phyloP scores from a whole-genome alignment of 2,113 vertebrate species.

The Peromyscus maniculatus region DNA sequence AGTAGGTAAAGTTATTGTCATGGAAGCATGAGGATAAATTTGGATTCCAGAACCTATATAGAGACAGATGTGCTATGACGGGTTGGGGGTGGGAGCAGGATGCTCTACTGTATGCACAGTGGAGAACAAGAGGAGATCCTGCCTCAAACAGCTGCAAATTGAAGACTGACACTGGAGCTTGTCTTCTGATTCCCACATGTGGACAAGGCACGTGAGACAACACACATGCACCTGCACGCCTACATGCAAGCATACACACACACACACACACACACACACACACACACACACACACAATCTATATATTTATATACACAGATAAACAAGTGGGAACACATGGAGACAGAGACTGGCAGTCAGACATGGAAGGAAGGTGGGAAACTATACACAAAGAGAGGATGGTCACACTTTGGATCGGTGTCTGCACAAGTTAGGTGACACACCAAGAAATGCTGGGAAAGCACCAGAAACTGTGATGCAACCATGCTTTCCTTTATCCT shows the following conservation, averaged over 20 bases:
- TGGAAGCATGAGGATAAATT: not conserved
- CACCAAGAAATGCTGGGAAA: not conserved
- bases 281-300: not conserved
- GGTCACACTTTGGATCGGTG: not conserved
- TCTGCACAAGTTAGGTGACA: no score
- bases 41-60: not conserved
- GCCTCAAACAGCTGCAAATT: not conserved
- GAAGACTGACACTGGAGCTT: not conserved
- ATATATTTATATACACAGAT: not conserved
- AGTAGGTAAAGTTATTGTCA: not conserved
- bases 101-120: no score
- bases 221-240: not conserved
- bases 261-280: not conserved
- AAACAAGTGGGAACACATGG: not conserved
- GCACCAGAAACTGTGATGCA: not conserved
- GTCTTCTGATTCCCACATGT: not conserved
- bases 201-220: no score
- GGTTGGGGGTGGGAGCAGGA: no score
- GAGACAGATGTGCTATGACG: not conserved
- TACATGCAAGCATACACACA: not conserved
- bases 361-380: not conserved
- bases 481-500: not conserved
- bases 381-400: not conserved
- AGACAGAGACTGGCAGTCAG: not conserved
- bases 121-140: not conserved